Conservation (phyloP, 1,140 invertebrate species). For the Belonocnema kinseyi region DNA sequence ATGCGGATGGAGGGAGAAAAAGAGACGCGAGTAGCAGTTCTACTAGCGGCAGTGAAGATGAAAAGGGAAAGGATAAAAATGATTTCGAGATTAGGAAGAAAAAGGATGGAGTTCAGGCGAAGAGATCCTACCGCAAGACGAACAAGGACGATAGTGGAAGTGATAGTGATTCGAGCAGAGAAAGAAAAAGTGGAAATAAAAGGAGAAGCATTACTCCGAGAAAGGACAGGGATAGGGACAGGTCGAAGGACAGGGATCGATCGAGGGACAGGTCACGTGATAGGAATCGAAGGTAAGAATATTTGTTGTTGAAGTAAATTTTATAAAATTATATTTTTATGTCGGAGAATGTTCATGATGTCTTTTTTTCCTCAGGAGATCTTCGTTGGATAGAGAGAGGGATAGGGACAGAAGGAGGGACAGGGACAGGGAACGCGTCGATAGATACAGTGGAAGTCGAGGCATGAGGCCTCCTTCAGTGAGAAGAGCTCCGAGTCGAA, state of each 20-base stretch:
- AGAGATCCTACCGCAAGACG: conserved; percentile 88
- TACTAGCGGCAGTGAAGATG: conserved; percentile 68
- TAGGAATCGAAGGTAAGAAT: conserved; percentile 56
- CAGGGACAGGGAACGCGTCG: conserved; percentile 73
- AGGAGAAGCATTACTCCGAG: conserved; percentile 66
- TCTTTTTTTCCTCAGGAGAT: conserved; percentile 65
- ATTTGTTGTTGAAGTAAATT: conserved; percentile 8
- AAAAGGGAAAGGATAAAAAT: conserved; percentile 78
- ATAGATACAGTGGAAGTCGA: conserved; percentile 71
- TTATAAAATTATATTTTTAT: not conserved
- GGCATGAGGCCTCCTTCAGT: conserved; percentile 73
- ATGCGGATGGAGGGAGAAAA: conserved; percentile 65
- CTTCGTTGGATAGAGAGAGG: conserved; percentile 65
- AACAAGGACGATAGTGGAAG: conserved; percentile 85
- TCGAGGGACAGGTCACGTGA: conserved; percentile 63
- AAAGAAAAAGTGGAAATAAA: conserved; percentile 67
- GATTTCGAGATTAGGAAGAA: conserved; percentile 85
- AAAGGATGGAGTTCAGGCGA: conserved; percentile 87
- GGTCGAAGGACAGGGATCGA: conserved; percentile 66
- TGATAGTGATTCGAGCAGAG: conserved; percentile 75
- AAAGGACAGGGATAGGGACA: conserved; percentile 67
- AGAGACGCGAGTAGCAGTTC: conserved; percentile 66
- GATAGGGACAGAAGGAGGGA: conserved; percentile 72
- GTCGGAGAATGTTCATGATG: conserved; percentile 8
- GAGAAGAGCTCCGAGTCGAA: conserved; percentile 70